Evolutionary conservation across 2,888 invertebrate genomes (phyloP).

Genomic region (Nomada fucata): DNA sequence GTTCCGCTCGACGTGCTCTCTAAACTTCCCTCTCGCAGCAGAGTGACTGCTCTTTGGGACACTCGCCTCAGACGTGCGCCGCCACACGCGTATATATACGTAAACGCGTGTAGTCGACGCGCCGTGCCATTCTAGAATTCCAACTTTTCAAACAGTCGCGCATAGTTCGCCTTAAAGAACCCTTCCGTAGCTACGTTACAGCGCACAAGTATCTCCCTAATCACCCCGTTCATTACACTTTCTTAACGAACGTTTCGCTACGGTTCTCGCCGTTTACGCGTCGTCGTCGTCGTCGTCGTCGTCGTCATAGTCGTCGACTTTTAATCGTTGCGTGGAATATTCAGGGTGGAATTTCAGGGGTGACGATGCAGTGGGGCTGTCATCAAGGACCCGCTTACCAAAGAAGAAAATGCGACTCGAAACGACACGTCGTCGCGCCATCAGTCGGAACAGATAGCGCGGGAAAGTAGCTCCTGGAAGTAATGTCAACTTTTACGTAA

Average conservation of each 20-base stretch:
- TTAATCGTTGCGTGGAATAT: conserved; percentile 6
- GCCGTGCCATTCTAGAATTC: background rate
- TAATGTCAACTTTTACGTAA: conserved; percentile 66
- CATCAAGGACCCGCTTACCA: conserved; percentile 16
- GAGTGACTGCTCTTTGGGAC: background rate
- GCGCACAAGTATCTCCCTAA: background rate
- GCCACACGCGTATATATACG: background rate
- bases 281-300: background rate
- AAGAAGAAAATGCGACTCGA: conserved; percentile 3
- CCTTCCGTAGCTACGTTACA: background rate
- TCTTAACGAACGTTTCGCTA: conserved; percentile 6
- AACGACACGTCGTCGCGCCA: conserved; percentile 5
- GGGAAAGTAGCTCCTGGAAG: conserved; percentile 57
- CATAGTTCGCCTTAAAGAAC: background rate
- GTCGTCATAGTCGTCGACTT: background rate
- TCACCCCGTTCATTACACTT: background rate
- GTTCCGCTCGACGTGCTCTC: background rate
- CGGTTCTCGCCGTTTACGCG: background rate
- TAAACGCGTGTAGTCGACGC: background rate
- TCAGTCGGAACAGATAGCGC: conserved; percentile 35
- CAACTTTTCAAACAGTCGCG: background rate
- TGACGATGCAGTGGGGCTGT: background rate
- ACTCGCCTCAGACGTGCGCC: background rate
- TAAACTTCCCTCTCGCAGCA: conserved; percentile 1
- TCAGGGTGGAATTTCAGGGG: conserved; percentile 22